Percentiles rank a stretch among this genome's conserved stretches.
Conservation (phyloP, 2,888 invertebrate species). For the Capitulum mitella region DNA sequence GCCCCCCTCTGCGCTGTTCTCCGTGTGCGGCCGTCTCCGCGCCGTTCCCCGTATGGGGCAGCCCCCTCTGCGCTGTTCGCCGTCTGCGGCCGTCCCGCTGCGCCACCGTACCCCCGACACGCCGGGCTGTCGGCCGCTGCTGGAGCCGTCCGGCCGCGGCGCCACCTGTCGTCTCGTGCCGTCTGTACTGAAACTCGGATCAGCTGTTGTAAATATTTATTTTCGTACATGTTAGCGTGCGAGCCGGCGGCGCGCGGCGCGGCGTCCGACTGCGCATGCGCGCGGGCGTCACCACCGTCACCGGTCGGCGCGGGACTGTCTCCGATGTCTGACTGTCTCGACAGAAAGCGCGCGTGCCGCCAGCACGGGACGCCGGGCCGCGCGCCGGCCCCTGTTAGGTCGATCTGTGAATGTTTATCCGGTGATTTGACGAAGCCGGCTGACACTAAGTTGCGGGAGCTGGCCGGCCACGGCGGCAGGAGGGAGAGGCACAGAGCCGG, state of each 20-base stretch:
- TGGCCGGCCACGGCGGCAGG: not conserved
- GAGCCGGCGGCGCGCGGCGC: not conserved
- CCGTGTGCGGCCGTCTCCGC: not conserved
- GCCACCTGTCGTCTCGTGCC: not conserved
- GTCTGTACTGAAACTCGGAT: not conserved
- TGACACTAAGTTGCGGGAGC: not conserved
- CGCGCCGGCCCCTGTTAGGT: not conserved
- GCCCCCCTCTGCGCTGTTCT: not conserved
- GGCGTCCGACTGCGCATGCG: too few species aligned
- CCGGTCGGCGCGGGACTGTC: too few species aligned
- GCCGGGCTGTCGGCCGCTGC: not conserved
- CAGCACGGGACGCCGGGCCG: not conserved
- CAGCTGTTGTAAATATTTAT: conserved; percentile 16
- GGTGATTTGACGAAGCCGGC: not conserved
- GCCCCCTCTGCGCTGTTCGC: not conserved
- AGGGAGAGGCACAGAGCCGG: not conserved
- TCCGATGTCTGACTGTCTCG: too few species aligned
- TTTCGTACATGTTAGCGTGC: conserved; percentile 18
- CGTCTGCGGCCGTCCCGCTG: not conserved
- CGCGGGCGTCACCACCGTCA: too few species aligned
- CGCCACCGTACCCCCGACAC: not conserved
- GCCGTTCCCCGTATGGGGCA: not conserved
- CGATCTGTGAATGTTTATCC: not conserved
- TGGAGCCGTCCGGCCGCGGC: not conserved
- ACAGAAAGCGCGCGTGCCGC: not conserved